A percentile compares a stretch with the other conserved stretches of the same genome.
Conservation (phyloP, 2,797 vertebrate genomes). For the Myiothlypis chrysogaster region DNA sequence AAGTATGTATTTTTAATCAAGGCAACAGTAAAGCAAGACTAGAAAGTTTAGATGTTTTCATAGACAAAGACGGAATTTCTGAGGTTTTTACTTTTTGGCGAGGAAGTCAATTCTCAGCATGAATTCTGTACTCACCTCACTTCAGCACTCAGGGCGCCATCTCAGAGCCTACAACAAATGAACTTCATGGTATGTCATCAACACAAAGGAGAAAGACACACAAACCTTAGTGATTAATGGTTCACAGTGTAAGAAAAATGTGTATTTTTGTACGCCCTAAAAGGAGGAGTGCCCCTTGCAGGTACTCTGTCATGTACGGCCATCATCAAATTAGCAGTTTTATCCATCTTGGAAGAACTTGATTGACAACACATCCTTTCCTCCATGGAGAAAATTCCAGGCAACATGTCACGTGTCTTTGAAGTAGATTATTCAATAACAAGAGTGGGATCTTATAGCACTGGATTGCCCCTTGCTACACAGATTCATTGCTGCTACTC, state of each 20-base stretch:
- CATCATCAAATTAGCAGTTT: not conserved
- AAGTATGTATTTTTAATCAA: not conserved
- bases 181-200: not conserved
- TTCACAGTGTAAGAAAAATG: not conserved
- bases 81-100: rapidly evolving
- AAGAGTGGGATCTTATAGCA: rapidly evolving
- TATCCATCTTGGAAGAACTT: not conserved
- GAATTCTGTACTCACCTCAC: not conserved
- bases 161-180: rapidly evolving
- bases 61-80: not conserved
- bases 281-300: not conserved
- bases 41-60: not conserved
- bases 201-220: not conserved
- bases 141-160: not conserved
- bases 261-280: not conserved
- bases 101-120: not conserved
- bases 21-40: not conserved
- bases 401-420: not conserved
- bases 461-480: not conserved
- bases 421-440: not conserved
- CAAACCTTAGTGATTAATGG: not conserved
- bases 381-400: not conserved
- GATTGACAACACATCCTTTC: not conserved
- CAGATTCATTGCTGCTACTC: not conserved
- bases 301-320: not conserved